Evolutionary conservation across 2,797 vertebrate species (phyloP).

Genomic region (Sebastes taczanowskii): DNA sequence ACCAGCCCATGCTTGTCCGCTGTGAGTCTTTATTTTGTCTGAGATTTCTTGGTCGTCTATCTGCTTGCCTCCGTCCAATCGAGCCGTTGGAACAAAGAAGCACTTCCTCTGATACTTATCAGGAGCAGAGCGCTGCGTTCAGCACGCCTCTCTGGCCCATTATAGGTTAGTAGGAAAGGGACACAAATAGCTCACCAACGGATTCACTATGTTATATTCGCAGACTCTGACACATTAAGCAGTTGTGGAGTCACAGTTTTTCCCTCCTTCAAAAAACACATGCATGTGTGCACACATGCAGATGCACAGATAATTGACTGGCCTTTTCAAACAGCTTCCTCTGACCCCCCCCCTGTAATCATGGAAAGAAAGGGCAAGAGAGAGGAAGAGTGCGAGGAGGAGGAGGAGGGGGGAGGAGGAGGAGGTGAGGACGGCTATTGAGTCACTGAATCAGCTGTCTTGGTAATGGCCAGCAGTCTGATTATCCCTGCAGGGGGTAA

Average conservation of each 20-base stretch:
- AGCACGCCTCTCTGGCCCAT: conserved; percentile 69
- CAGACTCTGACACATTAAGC: conserved; percentile 58
- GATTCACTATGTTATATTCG: conserved; percentile 62
- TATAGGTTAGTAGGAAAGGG: conserved; percentile 73
- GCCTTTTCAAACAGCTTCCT: conserved; percentile 84
- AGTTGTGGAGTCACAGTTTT: conserved; percentile 45
- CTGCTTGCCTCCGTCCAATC: conserved; percentile 40
- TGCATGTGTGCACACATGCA: conserved; percentile 52
- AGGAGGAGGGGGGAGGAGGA: conserved; percentile 19
- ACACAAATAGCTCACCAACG: conserved; percentile 75
- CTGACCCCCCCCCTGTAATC: conserved; percentile 85
- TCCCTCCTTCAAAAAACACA: conserved; percentile 20
- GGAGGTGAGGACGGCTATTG: conserved; percentile 65
- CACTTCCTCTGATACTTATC: conserved; percentile 76
- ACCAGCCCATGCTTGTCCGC: conserved; percentile 48
- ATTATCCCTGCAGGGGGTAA: conserved; percentile 63
- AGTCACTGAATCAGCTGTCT: conserved; percentile 90
- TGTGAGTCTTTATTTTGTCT: conserved; percentile 57
- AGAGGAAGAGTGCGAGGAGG: conserved; percentile 40
- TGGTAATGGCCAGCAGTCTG: conserved; percentile 82
- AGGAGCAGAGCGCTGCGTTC: conserved; percentile 49
- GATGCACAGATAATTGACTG: conserved; percentile 65
- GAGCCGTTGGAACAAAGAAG: conserved; percentile 67
- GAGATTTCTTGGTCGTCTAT: conserved; percentile 52
- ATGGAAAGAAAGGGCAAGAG: conserved; percentile 67